Conservation (phyloP, 2,888 invertebrate species). For the Sphaerophoria rueppellii region DNA sequence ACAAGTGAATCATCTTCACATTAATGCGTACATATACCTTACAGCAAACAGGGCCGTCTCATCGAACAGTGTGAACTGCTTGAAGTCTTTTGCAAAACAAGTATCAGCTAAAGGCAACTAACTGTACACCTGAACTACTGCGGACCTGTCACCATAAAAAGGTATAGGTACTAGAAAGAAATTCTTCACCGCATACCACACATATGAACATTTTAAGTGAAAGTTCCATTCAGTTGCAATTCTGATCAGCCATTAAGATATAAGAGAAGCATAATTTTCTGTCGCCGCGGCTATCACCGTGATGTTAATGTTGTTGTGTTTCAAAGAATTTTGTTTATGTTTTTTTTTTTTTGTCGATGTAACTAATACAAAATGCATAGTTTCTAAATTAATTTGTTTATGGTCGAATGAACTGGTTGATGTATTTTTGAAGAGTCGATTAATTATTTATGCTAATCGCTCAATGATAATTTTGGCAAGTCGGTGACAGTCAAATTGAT, state of each 20-base stretch:
- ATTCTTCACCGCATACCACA: conserved; percentile 60
- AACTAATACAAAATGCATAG: conserved; percentile 26
- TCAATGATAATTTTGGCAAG: conserved; percentile 43
- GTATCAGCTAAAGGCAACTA: not conserved
- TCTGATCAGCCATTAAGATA: conserved; percentile 70
- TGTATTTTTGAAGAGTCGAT: conserved; percentile 30
- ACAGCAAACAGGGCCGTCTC: not conserved
- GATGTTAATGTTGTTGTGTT: conserved; percentile 52
- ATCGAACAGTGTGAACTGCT: not conserved
- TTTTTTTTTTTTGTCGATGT: conserved; percentile 5
- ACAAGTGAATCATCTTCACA: conserved; percentile 63
- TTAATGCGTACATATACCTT: conserved; percentile 15
- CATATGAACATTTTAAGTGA: conserved; percentile 70
- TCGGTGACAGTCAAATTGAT: conserved; percentile 39
- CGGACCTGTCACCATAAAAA: conserved; percentile 15
- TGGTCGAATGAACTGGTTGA: conserved; percentile 61
- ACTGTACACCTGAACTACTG: not conserved
- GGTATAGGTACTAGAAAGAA: conserved; percentile 40
- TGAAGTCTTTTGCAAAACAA: not conserved
- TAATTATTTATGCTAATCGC: conserved; percentile 61
- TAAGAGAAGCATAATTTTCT: conserved; percentile 5
- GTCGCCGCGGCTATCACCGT: conserved; percentile 54
- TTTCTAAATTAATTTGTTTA: conserved; percentile 59
- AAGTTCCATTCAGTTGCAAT: conserved; percentile 63
- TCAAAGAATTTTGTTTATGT: not conserved